Conservation (phyloP, 2,113 vertebrate genomes). For the Rhinoptilus africanus region DNA sequence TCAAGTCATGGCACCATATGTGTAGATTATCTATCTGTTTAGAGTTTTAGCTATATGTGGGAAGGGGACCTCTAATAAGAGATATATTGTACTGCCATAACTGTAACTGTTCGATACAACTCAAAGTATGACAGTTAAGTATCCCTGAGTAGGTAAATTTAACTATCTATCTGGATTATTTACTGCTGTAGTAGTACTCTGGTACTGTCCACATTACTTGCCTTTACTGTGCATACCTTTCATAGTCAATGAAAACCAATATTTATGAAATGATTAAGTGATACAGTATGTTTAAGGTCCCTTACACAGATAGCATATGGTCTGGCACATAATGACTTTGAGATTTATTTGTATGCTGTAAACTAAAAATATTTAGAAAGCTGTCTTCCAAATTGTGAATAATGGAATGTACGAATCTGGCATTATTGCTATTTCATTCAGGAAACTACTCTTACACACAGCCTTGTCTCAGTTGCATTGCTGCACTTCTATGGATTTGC, state of each 20-base stretch:
- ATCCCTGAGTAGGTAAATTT: background rate
- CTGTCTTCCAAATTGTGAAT: background rate
- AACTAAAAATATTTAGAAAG: constrained; percentile 12
- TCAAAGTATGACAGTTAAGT: background rate
- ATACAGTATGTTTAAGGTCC: background rate
- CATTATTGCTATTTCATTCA: background rate
- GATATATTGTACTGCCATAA: background rate
- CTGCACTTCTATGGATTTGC: background rate
- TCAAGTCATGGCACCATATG: fast-evolving
- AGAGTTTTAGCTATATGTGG: background rate
- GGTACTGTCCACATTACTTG: background rate
- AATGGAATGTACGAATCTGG: background rate
- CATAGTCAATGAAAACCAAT: background rate
- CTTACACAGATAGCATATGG: background rate
- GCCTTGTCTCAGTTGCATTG: background rate
- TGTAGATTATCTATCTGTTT: background rate
- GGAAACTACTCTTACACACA: background rate
- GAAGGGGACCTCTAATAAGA: background rate
- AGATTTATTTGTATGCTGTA: background rate
- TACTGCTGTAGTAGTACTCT: background rate
- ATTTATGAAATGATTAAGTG: background rate
- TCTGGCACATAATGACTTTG: constrained; percentile 16
- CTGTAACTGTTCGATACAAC: background rate
- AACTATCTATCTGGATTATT: background rate
- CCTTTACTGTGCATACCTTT: background rate